Conservation (phyloP, 1,140 invertebrate species). For the Gryllus bimaculatus region DNA sequence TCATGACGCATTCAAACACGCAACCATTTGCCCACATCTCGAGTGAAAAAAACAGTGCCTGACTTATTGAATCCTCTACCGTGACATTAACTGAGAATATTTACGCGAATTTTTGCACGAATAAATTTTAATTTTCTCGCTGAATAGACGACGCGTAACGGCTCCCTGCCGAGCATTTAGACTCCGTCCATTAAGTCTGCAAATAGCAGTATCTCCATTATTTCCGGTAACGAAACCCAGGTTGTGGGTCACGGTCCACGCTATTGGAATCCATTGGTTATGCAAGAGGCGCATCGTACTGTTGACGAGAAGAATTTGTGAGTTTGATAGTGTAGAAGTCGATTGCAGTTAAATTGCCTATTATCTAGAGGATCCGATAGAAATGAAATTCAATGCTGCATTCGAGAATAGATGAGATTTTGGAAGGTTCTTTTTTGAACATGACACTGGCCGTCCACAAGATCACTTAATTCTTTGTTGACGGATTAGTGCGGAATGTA, state of each 20-base stretch:
- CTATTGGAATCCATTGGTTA: background rate
- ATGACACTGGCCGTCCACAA: no score
- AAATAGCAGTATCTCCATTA: constrained; percentile 1
- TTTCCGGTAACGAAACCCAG: background rate
- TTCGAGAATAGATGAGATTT: no score
- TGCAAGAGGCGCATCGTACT: background rate
- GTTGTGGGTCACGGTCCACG: background rate
- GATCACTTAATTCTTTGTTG: no score
- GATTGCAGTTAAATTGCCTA: no score
- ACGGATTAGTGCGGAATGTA: no score
- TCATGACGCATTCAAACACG: no score
- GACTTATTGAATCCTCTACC: no score
- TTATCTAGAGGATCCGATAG: no score
- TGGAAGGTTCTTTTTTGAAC: no score
- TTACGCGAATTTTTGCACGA: background rate
- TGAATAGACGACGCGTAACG: background rate
- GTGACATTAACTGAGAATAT: background rate
- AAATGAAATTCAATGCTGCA: no score
- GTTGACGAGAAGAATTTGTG: background rate
- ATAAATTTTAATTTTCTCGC: background rate
- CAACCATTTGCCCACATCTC: no score
- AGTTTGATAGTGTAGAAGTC: background rate
- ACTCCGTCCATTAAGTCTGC: background rate
- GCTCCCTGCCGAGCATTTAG: background rate
- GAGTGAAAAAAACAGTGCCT: no score